These are phyloP conservation scores for Xenotilapia caudafasciata DNA, from an alignment of 2,113 vertebrate genomes.

Conservation along the genomic window DNA sequence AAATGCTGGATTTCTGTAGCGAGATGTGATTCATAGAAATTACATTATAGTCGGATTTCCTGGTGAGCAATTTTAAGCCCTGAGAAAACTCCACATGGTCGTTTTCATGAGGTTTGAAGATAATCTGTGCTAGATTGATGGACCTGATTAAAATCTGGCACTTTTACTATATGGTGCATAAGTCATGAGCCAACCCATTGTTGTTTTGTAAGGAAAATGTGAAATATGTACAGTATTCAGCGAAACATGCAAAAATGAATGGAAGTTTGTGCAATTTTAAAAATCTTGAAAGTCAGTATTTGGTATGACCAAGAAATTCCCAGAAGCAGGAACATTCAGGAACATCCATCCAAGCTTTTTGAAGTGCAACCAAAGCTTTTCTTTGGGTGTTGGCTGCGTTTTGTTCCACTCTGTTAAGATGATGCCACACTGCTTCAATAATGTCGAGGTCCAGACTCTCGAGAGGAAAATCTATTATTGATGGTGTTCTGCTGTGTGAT, in stretches of 20 bases:
- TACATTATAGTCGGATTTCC: not conserved
- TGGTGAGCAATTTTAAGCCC: not conserved
- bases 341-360: not conserved
- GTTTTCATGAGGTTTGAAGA: not conserved
- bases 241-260: not conserved
- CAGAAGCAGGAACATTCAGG: not conserved
- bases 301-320: not conserved
- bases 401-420: not conserved
- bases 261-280: accelerated
- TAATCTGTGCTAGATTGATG: not conserved
- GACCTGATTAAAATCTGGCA: not conserved
- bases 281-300: not conserved
- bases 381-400: not conserved
- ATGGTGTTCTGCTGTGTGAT: not conserved
- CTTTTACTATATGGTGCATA: not conserved
- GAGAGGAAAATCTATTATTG: not conserved
- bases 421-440: not conserved
- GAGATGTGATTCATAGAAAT: not conserved
- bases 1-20: not conserved
- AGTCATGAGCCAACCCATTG: accelerated
- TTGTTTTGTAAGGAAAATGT: not conserved
- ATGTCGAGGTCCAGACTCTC: not conserved
- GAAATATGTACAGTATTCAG: not conserved
- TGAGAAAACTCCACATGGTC: not conserved
- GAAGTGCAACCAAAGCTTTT: not conserved